phyloP scores from a whole-genome alignment of 1,140 invertebrate genomes.

The Tetramorium parvispinum region DNA sequence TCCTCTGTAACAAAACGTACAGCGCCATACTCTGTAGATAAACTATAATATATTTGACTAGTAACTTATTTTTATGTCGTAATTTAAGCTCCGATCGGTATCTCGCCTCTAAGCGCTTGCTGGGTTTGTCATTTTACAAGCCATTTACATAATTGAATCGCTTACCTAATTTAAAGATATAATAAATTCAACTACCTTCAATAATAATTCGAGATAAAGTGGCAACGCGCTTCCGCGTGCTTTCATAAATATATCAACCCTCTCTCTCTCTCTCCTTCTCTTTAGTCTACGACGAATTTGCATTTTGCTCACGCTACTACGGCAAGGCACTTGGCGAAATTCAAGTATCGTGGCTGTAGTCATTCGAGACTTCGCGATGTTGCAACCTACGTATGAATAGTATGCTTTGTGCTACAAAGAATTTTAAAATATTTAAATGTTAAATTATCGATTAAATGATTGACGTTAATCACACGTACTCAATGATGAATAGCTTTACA shows the following conservation, averaged over 20 bases:
- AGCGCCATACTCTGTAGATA: neutral
- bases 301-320: constrained; percentile 14
- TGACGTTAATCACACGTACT: neutral
- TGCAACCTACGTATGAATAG: constrained; percentile 8
- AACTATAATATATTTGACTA: neutral
- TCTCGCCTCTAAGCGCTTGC: neutral
- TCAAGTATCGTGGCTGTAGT: constrained; percentile 27
- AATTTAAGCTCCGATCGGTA: constrained; percentile 1
- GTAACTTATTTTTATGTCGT: constrained; percentile 25
- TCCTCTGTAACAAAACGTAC: constrained; percentile 30
- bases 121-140: constrained; percentile 25
- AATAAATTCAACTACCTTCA: constrained; percentile 42
- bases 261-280: neutral
- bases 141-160: constrained; percentile 55
- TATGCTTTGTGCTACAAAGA: neutral
- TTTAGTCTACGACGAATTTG: constrained; percentile 6
- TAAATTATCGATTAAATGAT: constrained; percentile 5
- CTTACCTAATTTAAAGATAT: constrained; percentile 42
- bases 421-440: neutral
- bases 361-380: neutral
- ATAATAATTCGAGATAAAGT: constrained; percentile 49
- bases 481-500: neutral
- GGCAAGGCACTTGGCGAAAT: constrained; percentile 34
- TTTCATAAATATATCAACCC: constrained; percentile 44
- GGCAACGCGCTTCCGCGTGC: constrained; percentile 22